Evolutionary conservation across 2,888 invertebrate species (phyloP).

Genomic region (Charanyca ferruginea): DNA sequence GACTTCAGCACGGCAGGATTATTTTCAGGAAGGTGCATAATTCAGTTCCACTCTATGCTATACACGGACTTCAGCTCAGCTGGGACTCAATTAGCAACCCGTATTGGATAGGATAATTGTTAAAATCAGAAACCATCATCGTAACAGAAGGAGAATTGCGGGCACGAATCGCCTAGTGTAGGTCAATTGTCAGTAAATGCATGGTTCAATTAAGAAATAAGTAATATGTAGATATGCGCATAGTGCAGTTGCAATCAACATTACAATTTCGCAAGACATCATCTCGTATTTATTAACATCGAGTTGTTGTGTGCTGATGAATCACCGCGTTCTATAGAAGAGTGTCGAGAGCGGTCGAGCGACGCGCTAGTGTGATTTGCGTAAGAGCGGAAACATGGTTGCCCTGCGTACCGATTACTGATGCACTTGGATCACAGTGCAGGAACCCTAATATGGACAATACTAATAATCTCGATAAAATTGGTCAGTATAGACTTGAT

Average conservation of each 20-base stretch:
- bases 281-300: conserved; percentile 66
- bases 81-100: neutral
- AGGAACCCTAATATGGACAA: conserved; percentile 41
- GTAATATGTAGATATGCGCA: conserved; percentile 26
- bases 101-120: neutral
- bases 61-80: neutral
- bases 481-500: conserved; percentile 39
- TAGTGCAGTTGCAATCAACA: conserved; percentile 65
- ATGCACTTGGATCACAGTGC: conserved; percentile 65
- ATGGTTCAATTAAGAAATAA: conserved; percentile 23
- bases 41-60: neutral
- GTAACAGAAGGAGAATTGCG: conserved; percentile 2
- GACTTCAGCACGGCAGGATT: neutral
- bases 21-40: neutral
- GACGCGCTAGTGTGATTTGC: conserved; percentile 67
- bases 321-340: conserved; percentile 67
- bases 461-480: conserved; percentile 48
- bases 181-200: conserved; percentile 22
- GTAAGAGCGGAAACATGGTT: conserved; percentile 74
- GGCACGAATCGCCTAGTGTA: neutral
- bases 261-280: conserved; percentile 68
- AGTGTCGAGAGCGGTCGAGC: conserved; percentile 64
- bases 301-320: conserved; percentile 65
- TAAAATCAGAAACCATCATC: neutral
- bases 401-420: conserved; percentile 69